Conservation (phyloP, 1,140 invertebrate species). For the Drosophila obscura region DNA sequence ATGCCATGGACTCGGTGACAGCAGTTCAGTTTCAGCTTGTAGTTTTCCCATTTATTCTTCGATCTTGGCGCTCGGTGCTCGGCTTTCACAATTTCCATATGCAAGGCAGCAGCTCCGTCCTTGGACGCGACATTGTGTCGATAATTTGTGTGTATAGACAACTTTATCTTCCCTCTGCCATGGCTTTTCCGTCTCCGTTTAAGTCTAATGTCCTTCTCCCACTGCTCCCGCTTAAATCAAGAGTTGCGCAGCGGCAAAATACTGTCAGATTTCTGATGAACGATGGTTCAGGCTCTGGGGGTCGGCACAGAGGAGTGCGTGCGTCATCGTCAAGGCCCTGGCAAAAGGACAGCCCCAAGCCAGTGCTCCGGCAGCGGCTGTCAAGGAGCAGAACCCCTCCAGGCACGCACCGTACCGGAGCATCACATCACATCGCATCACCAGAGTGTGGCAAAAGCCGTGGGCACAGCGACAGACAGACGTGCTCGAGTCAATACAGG, state of each 20-base stretch:
- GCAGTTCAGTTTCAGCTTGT: conserved; percentile 43
- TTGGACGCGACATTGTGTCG: conserved; percentile 58
- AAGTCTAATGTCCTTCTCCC: too few relatives aligned
- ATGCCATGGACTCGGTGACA: conserved; percentile 32
- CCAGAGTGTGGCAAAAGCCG: conserved; percentile 7
- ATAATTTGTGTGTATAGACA: conserved; percentile 71
- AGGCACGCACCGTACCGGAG: conserved; percentile 2
- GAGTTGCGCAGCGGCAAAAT: conserved; percentile 62
- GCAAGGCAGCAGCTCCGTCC: conserved; percentile 21
- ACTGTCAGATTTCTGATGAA: conserved; percentile 47
- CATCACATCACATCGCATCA: too few relatives aligned
- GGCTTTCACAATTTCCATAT: conserved; percentile 41
- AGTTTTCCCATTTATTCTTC: conserved; percentile 27
- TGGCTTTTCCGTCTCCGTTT: too few relatives aligned
- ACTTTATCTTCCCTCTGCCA: conserved; percentile 27
- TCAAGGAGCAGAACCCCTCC: conserved; percentile 35
- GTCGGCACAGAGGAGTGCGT: conserved; percentile 22
- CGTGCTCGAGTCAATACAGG: conserved; percentile 49
- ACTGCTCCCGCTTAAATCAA: conserved; percentile 27
- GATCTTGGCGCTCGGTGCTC: not conserved
- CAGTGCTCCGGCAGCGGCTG: conserved; percentile 11
- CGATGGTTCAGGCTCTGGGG: not conserved
- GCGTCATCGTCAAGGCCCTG: conserved; percentile 55
- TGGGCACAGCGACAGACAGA: conserved; percentile 23
- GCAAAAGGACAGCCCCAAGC: conserved; percentile 33